These are phyloP conservation scores for Podarcis muralis DNA, from an alignment of 2,113 vertebrate species.

Conservation along the genomic window DNA sequence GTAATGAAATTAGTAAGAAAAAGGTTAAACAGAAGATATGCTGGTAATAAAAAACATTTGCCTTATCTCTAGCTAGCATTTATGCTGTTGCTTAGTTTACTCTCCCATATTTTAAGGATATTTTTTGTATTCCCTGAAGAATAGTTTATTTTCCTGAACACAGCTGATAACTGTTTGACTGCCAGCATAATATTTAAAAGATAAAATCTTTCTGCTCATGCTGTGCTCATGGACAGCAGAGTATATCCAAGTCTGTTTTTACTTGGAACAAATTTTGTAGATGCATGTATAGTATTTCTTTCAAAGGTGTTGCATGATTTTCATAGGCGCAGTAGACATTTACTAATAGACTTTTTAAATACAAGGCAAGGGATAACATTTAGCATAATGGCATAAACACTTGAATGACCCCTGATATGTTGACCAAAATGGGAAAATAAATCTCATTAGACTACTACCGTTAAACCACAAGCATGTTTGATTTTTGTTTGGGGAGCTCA, in stretches of 20 bases:
- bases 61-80: conserved; percentile 44
- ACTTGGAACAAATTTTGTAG: background rate
- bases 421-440: too few species aligned
- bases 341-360: background rate
- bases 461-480: too few species aligned
- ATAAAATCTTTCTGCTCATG: conserved; percentile 24
- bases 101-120: conserved; percentile 45
- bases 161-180: conserved; percentile 45
- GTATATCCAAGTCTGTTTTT: background rate
- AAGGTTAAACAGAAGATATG: conserved; percentile 26
- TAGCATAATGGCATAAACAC: too few species aligned
- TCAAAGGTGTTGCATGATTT: background rate
- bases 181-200: conserved; percentile 33
- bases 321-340: background rate
- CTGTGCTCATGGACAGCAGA: conserved; percentile 15
- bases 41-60: conserved; percentile 31
- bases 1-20: conserved; percentile 25
- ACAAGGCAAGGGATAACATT: background rate
- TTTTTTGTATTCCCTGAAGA: conserved; percentile 43
- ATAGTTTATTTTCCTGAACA: conserved; percentile 27
- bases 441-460: too few species aligned
- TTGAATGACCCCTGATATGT: too few species aligned
- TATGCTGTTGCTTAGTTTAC: conserved; percentile 26
- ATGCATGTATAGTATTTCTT: background rate
- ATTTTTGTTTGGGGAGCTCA: too few species aligned